Conservation (phyloP, 1,140 invertebrate genomes). For the Bombus impatiens region DNA sequence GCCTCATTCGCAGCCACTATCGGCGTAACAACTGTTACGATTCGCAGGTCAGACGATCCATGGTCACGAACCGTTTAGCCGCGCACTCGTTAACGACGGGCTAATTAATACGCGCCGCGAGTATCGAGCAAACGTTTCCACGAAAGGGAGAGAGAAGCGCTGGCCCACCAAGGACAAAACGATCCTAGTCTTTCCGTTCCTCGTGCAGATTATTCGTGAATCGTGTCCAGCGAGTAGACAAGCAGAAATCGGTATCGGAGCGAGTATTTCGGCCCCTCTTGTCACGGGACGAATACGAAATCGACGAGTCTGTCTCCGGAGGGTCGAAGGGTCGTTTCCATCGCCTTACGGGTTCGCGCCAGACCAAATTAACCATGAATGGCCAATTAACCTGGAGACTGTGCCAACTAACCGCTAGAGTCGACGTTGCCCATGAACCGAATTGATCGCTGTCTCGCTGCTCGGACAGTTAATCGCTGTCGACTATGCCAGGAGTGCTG, state of each 20-base stretch:
- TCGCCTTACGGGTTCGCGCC: slow-evolving; percentile 69
- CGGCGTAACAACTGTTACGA: slow-evolving; percentile 72
- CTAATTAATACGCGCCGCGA: slow-evolving; percentile 71
- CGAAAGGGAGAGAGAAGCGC: background rate
- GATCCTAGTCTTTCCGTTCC: background rate
- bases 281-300: slow-evolving; percentile 71
- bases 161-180: background rate
- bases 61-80: slow-evolving; percentile 70
- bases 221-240: slow-evolving; percentile 1
- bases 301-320: slow-evolving; percentile 66
- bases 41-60: slow-evolving; percentile 66
- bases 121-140: slow-evolving; percentile 63
- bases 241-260: slow-evolving; percentile 49
- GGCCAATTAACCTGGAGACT: slow-evolving; percentile 80
- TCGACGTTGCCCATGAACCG: slow-evolving; percentile 51
- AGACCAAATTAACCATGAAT: slow-evolving; percentile 81
- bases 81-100: slow-evolving; percentile 66
- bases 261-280: slow-evolving; percentile 32
- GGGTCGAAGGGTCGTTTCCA: slow-evolving; percentile 66
- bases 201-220: slow-evolving; percentile 24
- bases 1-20: slow-evolving; percentile 63
- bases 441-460: slow-evolving; percentile 61
- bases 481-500: slow-evolving; percentile 23
- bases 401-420: slow-evolving; percentile 74
- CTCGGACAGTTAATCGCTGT: slow-evolving; percentile 59